A percentile compares a stretch with the other conserved stretches of the same genome.
phyloP scores from a whole-genome alignment of 2,113 vertebrate genomes.

The Bos javanicus region DNA sequence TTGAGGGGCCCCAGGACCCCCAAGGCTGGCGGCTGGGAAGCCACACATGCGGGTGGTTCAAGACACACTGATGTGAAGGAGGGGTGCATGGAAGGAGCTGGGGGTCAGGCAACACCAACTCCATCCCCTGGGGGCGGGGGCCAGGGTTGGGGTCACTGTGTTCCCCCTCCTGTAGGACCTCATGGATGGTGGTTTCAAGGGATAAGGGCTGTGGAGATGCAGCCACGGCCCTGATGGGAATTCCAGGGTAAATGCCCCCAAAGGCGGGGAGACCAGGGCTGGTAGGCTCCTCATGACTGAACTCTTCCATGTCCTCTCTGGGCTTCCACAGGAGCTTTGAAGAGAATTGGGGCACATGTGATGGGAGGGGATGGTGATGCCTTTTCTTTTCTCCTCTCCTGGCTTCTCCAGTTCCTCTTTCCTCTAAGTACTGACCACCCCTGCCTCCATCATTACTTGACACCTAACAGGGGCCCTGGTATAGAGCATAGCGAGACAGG shows the following conservation, averaged over 20 bases:
- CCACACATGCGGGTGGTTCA: neutral
- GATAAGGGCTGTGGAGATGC: neutral
- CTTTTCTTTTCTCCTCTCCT: neutral
- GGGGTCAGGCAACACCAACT: no score
- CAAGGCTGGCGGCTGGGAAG: neutral
- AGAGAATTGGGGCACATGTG: neutral
- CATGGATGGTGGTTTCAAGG: neutral
- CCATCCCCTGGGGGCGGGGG: accelerated
- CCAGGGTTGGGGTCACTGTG: accelerated
- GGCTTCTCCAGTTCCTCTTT: neutral
- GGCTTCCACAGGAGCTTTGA: neutral
- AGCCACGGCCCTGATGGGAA: accelerated
- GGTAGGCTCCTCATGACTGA: neutral
- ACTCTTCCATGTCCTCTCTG: neutral
- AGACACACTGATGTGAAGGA: neutral
- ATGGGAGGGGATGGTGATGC: neutral
- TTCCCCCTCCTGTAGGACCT: neutral
- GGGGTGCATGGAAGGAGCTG: no score
- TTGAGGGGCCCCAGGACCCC: accelerated
- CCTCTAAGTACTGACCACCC: neutral
- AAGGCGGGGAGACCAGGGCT: neutral
- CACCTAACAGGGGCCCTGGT: neutral
- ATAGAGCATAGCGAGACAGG: neutral
- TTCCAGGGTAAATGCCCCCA: neutral
- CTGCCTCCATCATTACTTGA: neutral